Evolutionary conservation across 2,797 vertebrate species (phyloP), one percentile per base, ranked within the genome.

Genomic region (Megalops cyprinoides): DNA sequence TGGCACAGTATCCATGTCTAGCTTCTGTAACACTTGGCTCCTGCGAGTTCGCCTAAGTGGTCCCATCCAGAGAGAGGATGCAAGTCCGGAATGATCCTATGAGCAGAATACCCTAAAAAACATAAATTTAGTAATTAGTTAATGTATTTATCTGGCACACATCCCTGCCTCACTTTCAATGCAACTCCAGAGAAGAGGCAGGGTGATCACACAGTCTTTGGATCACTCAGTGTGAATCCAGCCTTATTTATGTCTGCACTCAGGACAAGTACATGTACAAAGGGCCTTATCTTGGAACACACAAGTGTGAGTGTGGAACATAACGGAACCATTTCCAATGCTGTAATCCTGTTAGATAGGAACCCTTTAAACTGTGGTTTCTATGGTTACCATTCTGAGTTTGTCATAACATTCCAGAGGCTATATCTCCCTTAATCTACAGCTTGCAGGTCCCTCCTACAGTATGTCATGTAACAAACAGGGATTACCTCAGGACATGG

Each of bases 81-180:
- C n/a, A 46, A 28, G 76, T 39, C 14, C 42, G 34, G 85, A 65
- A 62, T 10, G 15, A 44, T 88, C 89, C 89, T 94, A 95, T 5
- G 89, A 92, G 89, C 94, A 95, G 91, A 95, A 95, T 85, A 95
- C 95, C 91, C 95, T 95, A 88, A 28, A 87, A 89, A 74, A 84
- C 78, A 82, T 6, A 23, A 42, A 42, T 42, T 42, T 15, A 23
- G 18, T 5, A n/a, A 2, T 71, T 4, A 44, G n/a, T 28, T 39
- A 9, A 25, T 31, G 15, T 65, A 1, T 34, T 39, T 25, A 12
- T 71, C 20, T 39, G 31, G 62, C 23, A 53, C 15, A 53, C 51
- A 14, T 5, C 7, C 15, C 20, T 5, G 10, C 15, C 67, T 71
- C 18, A 15, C 18, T 44, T 7, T 42, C 5, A 37, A 37, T 14